Evolutionary conservation across 1,140 invertebrate genomes (phyloP).

Genomic region (Wasmannia auropunctata): DNA sequence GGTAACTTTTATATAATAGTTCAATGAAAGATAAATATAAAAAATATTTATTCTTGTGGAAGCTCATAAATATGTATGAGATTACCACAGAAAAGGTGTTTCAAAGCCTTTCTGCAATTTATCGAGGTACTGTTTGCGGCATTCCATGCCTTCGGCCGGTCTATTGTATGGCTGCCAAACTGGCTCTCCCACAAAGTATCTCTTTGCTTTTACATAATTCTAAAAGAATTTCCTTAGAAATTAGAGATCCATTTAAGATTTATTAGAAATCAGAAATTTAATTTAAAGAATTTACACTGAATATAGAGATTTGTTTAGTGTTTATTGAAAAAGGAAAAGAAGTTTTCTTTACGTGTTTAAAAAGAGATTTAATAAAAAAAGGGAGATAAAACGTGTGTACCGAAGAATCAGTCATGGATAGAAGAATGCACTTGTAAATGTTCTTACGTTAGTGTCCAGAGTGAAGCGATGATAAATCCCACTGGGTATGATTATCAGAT

Average conservation of each 20-base stretch:
- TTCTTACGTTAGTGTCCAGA: slow-evolving; percentile 91
- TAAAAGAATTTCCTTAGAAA: slow-evolving; percentile 79
- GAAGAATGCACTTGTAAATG: background rate
- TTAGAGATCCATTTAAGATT: background rate
- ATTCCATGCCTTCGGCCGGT: slow-evolving; percentile 94
- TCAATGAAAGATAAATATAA: background rate
- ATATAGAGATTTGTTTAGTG: background rate
- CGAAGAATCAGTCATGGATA: background rate
- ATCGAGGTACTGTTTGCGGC: slow-evolving; percentile 90
- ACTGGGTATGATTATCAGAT: slow-evolving; percentile 96
- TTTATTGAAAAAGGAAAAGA: background rate
- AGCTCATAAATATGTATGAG: background rate
- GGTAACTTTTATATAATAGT: background rate
- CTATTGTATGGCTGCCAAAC: slow-evolving; percentile 96
- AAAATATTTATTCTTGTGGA: slow-evolving; percentile 17
- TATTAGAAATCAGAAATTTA: slow-evolving; percentile 4
- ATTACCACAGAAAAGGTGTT: background rate
- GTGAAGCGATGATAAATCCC: slow-evolving; percentile 99
- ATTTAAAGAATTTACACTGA: background rate
- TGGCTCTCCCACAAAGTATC: slow-evolving; percentile 96
- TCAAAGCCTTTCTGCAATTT: slow-evolving; percentile 87
- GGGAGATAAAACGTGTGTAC: background rate
- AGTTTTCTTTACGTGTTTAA: background rate
- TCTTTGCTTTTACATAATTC: slow-evolving; percentile 94
- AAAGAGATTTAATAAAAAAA: background rate